Evolutionary conservation across 2,888 invertebrate genomes (phyloP).

Genomic region (Thymelicus sylvestris): DNA sequence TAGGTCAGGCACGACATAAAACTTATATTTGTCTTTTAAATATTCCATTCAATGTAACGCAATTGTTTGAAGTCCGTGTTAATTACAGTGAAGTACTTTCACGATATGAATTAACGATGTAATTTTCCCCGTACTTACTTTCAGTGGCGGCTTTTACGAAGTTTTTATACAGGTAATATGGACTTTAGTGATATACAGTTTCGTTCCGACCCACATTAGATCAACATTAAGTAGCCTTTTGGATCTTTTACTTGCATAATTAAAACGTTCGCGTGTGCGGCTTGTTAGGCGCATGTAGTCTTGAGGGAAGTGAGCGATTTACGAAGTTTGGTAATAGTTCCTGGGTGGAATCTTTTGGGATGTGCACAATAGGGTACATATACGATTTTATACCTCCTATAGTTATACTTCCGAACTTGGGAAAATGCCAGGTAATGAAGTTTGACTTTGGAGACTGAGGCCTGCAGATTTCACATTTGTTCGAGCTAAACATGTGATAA

Average conservation of each 20-base stretch:
- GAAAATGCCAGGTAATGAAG: too few relatives aligned
- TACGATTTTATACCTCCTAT: too few relatives aligned
- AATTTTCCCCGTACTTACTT: conserved; percentile 30
- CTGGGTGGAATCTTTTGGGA: too few relatives aligned
- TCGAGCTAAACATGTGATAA: too few relatives aligned
- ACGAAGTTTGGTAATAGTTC: neutral
- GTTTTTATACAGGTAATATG: conserved; percentile 34
- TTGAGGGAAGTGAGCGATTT: neutral
- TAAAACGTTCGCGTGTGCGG: conserved; percentile 22
- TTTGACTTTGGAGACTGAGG: too few relatives aligned
- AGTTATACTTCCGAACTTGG: too few relatives aligned
- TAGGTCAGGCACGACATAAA: neutral
- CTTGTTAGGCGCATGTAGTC: conserved; percentile 6
- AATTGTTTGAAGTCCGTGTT: neutral
- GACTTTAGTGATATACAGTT: conserved; percentile 14
- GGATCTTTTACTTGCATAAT: conserved; percentile 42
- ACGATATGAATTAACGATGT: conserved; percentile 27
- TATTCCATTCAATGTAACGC: neutral
- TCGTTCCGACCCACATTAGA: conserved; percentile 38
- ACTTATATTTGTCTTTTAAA: neutral
- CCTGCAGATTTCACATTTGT: too few relatives aligned
- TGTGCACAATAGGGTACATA: too few relatives aligned
- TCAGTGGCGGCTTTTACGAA: conserved; percentile 24
- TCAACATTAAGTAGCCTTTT: conserved; percentile 37
- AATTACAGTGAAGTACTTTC: conserved; percentile 9